Evolutionary conservation across 2,797 vertebrate genomes (phyloP), one percentile per base, ranked within the genome.

Genomic region (Leptatherina wallacei): DNA sequence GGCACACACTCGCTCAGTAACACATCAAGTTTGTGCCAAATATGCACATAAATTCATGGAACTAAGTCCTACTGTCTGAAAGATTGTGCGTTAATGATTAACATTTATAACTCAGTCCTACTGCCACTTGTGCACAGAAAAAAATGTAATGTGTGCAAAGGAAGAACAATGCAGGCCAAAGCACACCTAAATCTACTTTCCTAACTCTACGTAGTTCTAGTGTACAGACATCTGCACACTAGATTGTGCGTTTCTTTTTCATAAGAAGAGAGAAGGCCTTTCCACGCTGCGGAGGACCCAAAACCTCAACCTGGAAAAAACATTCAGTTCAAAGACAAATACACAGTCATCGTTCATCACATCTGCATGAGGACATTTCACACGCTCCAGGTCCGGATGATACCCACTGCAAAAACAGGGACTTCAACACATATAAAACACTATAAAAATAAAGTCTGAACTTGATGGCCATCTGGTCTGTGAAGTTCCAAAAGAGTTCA

Each of bases 201-300:
- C 63, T 65, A 79, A 75, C 47, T 76, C 75, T 78, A 82, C 55
- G 63, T 71, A 83, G 76, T 79, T 79, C 79, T 66, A 82, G 73
- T 70, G 71, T 58, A 67, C 74, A 84, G 80, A 74, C 69, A 18
- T 62, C 80, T 82, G 88, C 66, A 90, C 84, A 85, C 81, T 84
- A 83, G 73, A 70, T 83, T 91, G 91, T 92, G 89, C 86, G 73
- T 47, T 91, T 87, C 61, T 52, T 63, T 82, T 67, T 47, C 56
- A 24, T 40, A 65, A 84, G 57, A 84, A 68, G 74, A 86, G 78
- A 59, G 49, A 22, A 62, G n/a, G 69, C 57, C 30, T 59, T 73
- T 67, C 36, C 42, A 51, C 51, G 47, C 63, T 20, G 16, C 3
- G 9, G 38, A 65, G 24, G 71, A 58, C 65, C 73, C 9, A 47